These are phyloP conservation scores for Poecile atricapillus DNA, from an alignment of 2,113 vertebrate genomes.

Conservation along the genomic window DNA sequence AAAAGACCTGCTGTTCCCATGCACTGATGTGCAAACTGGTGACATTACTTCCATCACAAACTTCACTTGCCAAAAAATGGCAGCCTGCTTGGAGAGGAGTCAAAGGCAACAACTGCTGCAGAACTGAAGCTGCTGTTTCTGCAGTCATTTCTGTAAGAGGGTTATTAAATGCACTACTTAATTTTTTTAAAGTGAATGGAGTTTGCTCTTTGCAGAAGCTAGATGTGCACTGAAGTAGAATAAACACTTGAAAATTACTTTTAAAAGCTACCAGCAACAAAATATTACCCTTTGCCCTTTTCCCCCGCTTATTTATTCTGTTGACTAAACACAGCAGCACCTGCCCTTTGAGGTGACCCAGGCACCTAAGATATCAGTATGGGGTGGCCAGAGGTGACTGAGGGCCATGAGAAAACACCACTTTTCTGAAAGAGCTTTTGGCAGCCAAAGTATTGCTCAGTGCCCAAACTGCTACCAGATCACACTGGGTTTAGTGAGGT, in stretches of 20 bases:
- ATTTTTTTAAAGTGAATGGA: not conserved
- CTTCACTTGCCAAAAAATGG: not conserved
- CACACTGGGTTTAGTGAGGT: fast-evolving
- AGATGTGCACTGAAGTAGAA: not conserved
- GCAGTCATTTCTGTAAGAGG: not conserved
- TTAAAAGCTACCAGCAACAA: not conserved
- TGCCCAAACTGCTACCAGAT: not conserved
- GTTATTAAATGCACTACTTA: not conserved
- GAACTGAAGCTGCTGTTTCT: not conserved
- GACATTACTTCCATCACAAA: not conserved
- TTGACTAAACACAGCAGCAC: not conserved
- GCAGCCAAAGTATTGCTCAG: not conserved
- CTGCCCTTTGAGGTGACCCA: not conserved
- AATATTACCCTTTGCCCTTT: not conserved
- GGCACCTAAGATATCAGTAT: not conserved
- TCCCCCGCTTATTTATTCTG: not conserved
- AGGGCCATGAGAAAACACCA: not conserved
- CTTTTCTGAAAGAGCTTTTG: not conserved
- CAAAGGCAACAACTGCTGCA: not conserved
- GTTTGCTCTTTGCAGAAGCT: not conserved
- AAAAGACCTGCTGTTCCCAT: not conserved
- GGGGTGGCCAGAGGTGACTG: not conserved
- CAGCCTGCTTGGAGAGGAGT: not conserved
- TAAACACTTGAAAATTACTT: not conserved
- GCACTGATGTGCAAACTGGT: not conserved